A percentile compares a stretch with the other conserved stretches of the same genome.
These are phyloP conservation scores for Penaeus vannamei DNA, from an alignment of 1,140 invertebrate species.

Conservation along the genomic window DNA sequence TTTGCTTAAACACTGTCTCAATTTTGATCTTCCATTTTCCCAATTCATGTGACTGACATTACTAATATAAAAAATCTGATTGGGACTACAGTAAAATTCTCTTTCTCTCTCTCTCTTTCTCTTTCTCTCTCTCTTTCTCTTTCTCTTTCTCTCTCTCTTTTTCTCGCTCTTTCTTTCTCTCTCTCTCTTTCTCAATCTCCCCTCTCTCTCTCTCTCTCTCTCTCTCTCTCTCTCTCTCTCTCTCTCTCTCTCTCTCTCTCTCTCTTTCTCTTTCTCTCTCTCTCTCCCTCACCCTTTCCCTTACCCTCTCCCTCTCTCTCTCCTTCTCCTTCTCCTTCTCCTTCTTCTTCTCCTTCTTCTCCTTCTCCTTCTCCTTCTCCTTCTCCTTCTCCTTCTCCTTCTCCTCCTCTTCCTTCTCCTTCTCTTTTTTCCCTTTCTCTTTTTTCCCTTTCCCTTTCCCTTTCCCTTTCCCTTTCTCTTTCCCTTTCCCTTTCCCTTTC, in stretches of 20 bases:
- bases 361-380: not conserved
- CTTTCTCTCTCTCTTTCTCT: conserved; percentile 11
- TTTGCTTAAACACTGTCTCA: too few relatives aligned
- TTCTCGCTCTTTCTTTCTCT: conserved; percentile 3
- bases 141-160: not conserved
- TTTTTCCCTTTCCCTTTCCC: not conserved
- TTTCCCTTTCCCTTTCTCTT: not conserved
- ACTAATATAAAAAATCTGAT: too few relatives aligned
- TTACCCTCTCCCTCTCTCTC: not conserved
- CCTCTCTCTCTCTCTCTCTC: too few relatives aligned
- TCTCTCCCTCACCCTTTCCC: not conserved
- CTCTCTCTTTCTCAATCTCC: too few relatives aligned
- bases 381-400: not conserved
- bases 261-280: not conserved
- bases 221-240: too few relatives aligned
- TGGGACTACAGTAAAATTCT: not conserved
- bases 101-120: conserved; percentile 11
- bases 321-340: not conserved
- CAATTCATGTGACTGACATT: too few relatives aligned
- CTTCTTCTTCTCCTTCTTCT: not conserved
- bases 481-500: too few relatives aligned
- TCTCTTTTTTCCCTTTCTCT: not conserved
- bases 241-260: too few relatives aligned
- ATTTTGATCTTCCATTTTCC: conserved; percentile 19
- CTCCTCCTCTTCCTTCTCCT: not conserved